Percentiles rank a stretch among this genome's conserved stretches.
phyloP scores from a whole-genome alignment of 1,140 invertebrate species.

The Lycorma delicatula region DNA sequence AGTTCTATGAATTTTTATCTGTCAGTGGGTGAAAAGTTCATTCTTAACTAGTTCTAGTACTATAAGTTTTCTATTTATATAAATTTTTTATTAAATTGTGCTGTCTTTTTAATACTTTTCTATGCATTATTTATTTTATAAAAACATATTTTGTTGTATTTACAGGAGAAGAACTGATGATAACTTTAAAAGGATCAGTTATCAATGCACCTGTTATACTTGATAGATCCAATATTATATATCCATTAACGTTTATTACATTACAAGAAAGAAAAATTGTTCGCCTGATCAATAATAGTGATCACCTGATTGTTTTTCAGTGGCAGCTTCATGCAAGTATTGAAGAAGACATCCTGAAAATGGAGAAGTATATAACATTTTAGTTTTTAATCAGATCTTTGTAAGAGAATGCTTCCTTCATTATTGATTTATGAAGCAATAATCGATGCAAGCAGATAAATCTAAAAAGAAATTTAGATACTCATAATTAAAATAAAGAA shows the following conservation, averaged over 20 bases:
- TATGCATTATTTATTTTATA: constrained; percentile 21
- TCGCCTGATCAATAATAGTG: constrained; percentile 39
- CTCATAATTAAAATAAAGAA: no score
- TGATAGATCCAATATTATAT: constrained; percentile 29
- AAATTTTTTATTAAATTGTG: no score
- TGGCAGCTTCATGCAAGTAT: constrained; percentile 35
- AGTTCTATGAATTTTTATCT: no score
- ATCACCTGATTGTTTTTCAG: constrained; percentile 35
- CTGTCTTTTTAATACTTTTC: constrained; percentile 34
- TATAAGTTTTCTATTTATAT: no score
- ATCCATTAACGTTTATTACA: constrained; percentile 40
- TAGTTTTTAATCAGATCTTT: no score
- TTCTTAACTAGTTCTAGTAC: no score
- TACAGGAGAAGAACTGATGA: constrained; percentile 35
- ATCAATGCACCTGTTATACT: constrained; percentile 33
- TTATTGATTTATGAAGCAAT: no score
- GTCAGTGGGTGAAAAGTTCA: no score
- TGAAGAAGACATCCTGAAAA: constrained; percentile 26
- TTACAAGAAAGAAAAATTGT: constrained; percentile 33
- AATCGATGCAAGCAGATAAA: no score
- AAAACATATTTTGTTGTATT: no score
- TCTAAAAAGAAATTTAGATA: no score
- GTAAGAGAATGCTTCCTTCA: no score
- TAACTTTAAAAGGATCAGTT: constrained; percentile 31
- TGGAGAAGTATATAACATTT: constrained; percentile 31